These are phyloP conservation scores for Leptobrachium ailaonicum DNA, from an alignment of 2,113 vertebrate species.

Conservation along the genomic window DNA sequence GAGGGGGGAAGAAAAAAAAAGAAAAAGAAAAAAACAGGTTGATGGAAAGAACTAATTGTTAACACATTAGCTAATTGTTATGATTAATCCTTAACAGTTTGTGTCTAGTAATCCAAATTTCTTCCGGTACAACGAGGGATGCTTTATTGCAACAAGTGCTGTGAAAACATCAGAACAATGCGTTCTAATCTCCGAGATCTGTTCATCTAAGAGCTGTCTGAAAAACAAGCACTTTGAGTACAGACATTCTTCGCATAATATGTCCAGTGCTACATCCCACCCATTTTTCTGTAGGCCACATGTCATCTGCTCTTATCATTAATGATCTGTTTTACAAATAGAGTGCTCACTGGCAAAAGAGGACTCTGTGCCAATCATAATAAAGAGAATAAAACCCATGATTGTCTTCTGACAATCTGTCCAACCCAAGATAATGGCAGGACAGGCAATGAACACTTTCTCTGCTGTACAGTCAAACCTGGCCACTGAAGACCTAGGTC, in stretches of 20 bases:
- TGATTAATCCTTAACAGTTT: conserved; percentile 81
- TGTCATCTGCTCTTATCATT: conserved; percentile 77
- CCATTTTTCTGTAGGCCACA: conserved; percentile 71
- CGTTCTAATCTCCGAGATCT: conserved; percentile 73
- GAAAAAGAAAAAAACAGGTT: conserved; percentile 71
- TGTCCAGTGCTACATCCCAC: conserved; percentile 63
- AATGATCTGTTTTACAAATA: conserved; percentile 77
- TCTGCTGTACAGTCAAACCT: not conserved
- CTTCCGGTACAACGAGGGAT: conserved; percentile 78
- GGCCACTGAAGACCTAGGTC: not conserved
- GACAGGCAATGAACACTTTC: conserved; percentile 50
- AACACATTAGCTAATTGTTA: conserved; percentile 84
- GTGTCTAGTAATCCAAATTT: conserved; percentile 74
- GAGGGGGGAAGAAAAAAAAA: conserved; percentile 35
- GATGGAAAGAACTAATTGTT: conserved; percentile 78
- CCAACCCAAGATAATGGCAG: conserved; percentile 68
- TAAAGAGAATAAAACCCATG: conserved; percentile 72
- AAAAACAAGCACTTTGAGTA: conserved; percentile 67
- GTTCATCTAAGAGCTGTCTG: conserved; percentile 66
- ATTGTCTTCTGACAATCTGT: conserved; percentile 77
- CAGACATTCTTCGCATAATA: conserved; percentile 68
- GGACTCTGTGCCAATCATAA: conserved; percentile 87
- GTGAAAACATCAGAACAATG: conserved; percentile 79
- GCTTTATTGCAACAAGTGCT: conserved; percentile 73
- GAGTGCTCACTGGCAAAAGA: conserved; percentile 88